Conservation (phyloP, 2,888 invertebrate genomes). For the Eulithis prunata region DNA sequence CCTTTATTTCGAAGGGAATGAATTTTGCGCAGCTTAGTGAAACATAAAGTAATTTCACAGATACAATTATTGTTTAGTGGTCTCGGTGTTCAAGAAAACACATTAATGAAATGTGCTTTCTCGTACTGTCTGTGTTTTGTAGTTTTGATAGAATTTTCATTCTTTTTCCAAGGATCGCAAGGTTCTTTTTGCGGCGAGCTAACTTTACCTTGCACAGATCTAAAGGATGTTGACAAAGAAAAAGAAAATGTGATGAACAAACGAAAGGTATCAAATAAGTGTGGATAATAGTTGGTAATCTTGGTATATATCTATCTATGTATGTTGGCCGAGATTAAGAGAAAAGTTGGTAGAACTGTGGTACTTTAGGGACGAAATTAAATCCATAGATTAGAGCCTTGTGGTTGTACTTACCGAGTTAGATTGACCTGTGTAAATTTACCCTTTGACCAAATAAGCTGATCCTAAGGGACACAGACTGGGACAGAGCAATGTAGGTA, state of each 20-base stretch:
- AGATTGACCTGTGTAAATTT: conserved; percentile 77
- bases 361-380: conserved; percentile 58
- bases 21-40: conserved; percentile 51
- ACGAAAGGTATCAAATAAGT: not conserved
- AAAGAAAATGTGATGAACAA: not conserved
- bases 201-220: not conserved
- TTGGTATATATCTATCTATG: conserved; percentile 24
- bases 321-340: conserved; percentile 21
- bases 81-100: not conserved
- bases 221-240: not conserved
- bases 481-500: conserved; percentile 45
- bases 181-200: not conserved
- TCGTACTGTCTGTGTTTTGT: not conserved
- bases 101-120: not conserved
- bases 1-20: conserved; percentile 62
- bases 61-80: not conserved
- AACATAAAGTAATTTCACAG: not conserved
- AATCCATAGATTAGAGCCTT: conserved; percentile 64
- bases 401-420: conserved; percentile 60
- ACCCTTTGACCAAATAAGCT: conserved; percentile 72
- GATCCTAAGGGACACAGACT: conserved; percentile 60
- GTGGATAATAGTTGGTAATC: not conserved
- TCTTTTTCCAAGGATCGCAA: not conserved
- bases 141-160: not conserved
- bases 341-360: conserved; percentile 29